These are phyloP conservation scores for Theretra japonica DNA, from an alignment of 2,888 invertebrate genomes.

Conservation along the genomic window DNA sequence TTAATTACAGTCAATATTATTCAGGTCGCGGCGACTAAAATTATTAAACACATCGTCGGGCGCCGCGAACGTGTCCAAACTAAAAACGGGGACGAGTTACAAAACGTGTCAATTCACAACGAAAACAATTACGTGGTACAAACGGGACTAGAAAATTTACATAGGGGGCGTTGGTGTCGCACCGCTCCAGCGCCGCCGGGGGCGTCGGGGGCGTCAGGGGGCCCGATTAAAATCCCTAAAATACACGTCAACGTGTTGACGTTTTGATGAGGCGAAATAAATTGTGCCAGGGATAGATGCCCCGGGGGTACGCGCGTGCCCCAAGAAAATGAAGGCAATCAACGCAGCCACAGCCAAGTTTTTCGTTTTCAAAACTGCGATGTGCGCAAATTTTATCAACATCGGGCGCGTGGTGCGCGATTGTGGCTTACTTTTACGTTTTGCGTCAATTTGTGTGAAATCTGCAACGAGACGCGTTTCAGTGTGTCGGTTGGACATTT, in stretches of 20 bases:
- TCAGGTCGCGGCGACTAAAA: constrained; percentile 28
- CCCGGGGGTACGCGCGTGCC: constrained; percentile 71
- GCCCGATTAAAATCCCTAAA: constrained; percentile 80
- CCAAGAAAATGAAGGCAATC: constrained; percentile 81
- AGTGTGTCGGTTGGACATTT: constrained; percentile 8
- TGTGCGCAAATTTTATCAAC: constrained; percentile 57
- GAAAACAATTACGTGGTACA: constrained; percentile 74
- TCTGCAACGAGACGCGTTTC: constrained; percentile 3
- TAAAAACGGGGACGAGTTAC: constrained; percentile 52
- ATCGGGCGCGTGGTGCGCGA: constrained; percentile 33
- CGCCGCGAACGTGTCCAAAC: constrained; percentile 57
- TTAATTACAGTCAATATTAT: constrained; percentile 24
- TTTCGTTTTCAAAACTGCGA: constrained; percentile 54
- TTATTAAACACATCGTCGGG: constrained; percentile 29
- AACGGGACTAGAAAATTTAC: constrained; percentile 70
- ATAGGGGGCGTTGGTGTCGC: constrained; percentile 51
- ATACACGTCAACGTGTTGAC: constrained; percentile 83
- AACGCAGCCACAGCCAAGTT: constrained; percentile 47
- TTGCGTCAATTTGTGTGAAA: constrained; percentile 9
- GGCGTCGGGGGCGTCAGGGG: constrained; percentile 48
- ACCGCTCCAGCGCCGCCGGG: constrained; percentile 28
- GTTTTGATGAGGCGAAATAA: constrained; percentile 82
- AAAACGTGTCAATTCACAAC: constrained; percentile 71
- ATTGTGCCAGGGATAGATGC: constrained; percentile 53
- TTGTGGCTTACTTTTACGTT: constrained; percentile 1